Percentiles rank a stretch among this genome's conserved stretches.
These are phyloP conservation scores for Gibbula magus DNA, from an alignment of 2,888 invertebrate genomes.

Conservation along the genomic window DNA sequence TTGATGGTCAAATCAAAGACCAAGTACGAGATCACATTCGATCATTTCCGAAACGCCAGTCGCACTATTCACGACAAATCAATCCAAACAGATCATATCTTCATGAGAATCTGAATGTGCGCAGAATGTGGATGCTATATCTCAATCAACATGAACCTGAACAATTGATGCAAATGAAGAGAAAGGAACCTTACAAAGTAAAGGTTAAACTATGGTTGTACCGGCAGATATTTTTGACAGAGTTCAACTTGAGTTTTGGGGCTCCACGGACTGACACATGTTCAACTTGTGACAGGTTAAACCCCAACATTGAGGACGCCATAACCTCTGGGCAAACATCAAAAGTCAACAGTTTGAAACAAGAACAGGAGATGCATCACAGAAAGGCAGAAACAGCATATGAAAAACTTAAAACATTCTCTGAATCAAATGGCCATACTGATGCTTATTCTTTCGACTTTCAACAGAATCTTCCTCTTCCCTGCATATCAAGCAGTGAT, in stretches of 20 bases:
- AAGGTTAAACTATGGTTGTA: constrained; percentile 26
- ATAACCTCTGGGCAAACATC: constrained; percentile 4
- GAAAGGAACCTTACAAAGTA: constrained; percentile 9
- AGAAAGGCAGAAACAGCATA: constrained; percentile 31
- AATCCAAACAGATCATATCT: constrained; percentile 23
- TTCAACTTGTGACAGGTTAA: constrained; percentile 28
- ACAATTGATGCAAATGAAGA: constrained; percentile 16
- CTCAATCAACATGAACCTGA: constrained; percentile 28
- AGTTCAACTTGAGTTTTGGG: constrained; percentile 31
- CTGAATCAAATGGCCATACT: background rate
- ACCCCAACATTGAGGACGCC: constrained; percentile 9
- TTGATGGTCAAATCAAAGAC: background rate
- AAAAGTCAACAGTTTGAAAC: background rate
- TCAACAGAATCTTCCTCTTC: constrained; percentile 31
- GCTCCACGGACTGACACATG: constrained; percentile 31
- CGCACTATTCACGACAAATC: constrained; percentile 17
- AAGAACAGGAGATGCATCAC: constrained; percentile 28
- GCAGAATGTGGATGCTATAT: constrained; percentile 32
- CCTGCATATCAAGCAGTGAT: constrained; percentile 27
- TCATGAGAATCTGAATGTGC: constrained; percentile 30
- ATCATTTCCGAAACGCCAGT: constrained; percentile 23
- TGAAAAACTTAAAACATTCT: constrained; percentile 12
- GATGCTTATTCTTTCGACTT: constrained; percentile 34
- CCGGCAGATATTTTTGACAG: constrained; percentile 21
- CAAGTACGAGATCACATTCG: background rate